Evolutionary conservation across 2,888 invertebrate species (phyloP), one percentile per base, ranked within the genome.

Genomic region (Sabellastarte sp.): DNA sequence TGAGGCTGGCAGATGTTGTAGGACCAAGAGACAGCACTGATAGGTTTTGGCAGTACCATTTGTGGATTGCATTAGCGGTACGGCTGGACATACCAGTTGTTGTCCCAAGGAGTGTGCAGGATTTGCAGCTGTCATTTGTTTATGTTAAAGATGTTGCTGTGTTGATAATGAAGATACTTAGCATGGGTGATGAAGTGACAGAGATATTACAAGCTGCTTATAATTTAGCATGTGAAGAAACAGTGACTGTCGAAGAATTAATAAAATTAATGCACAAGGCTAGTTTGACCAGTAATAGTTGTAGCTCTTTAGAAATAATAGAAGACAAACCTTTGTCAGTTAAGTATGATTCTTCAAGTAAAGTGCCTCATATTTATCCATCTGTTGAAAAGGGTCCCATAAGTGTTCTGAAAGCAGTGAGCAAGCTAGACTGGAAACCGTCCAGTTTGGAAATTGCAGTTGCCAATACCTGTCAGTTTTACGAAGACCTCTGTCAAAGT

Each of bases 1-100:
- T 86, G 3, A 74, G 86, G 41, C 74, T 86, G 26, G 84, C 85
- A 0, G 86, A 86, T 68, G 85, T 86, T 1, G 69, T 86, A 24
- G 86, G 85, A 20, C 80, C 82, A 50, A 71, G 84, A 32, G 86
- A 86, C 69, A 83, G 80, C 31, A 86, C 85, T 0, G 77, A 82
- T 58, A 72, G 85, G n/a, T 85, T 80, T 80, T 85, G 84, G 84
- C 75, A 80, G 2, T 85, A 84, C 68, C 84, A 85, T 64, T 63
- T 84, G 65, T 85, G 85, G 85, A 71, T 85, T 30, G 72, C 78
- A 65, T 74, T 82, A 32, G 70, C 74, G 32, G 63, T 73, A 3
- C 69, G 74, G 60, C 72, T 80, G 20, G 71, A 76, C 24, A 66
- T 68, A 32, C 77, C 76, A 10, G 66, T 83, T 10, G 70, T 70